Base-by-base conservation (phyloP, 2,888 invertebrate species). In the Drosophila borealis region DNA sequence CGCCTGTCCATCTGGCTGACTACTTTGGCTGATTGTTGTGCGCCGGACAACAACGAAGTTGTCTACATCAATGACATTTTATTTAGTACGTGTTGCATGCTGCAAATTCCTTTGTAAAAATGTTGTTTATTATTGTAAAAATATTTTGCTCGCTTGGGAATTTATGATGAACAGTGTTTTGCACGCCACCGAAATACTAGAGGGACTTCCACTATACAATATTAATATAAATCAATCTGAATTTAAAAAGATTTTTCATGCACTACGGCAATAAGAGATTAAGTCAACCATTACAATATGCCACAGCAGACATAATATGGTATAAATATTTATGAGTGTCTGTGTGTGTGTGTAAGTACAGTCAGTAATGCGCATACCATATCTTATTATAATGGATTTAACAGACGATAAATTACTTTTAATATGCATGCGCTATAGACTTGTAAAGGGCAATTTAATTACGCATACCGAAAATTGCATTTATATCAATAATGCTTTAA, bases 401-500 rank as follows among this genome's bases (percentile, higher is more conserved):
- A 49, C 44, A 29, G 61, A 41, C 51, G 51, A 74, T 78, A 66
- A 78, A 78, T 78, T 62, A 53, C 63, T 57, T 75, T 78, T 71
- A 53, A 59, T 70, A 50, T 68, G 34, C 33, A 25, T 68, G 42
- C 33, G 13, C 14, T 49, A 36, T 59, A 67, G 55, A 74, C 71
- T 71, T 68, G 67, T 55, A 63, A 73, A 80, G 78, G 17, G 64
- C 73, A 81, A 84, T 81, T 81, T 74, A 76, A 81, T 81, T 84
- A 73, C 64, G 61, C 54, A 60, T 48, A 59, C 63, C 77, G 55
- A 70, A 57, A 72, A 75, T 70, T 81, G 62, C 79, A 83, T 84
- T 86, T 83, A 77, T 83, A 79, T 81, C 70, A 84, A 86, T 86
- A 79, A 79, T 64, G 56, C 66, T 57, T 81, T 81, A 84, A 84